phyloP scores from a whole-genome alignment of 2,797 vertebrate species.

The Cichlasoma orientale region DNA sequence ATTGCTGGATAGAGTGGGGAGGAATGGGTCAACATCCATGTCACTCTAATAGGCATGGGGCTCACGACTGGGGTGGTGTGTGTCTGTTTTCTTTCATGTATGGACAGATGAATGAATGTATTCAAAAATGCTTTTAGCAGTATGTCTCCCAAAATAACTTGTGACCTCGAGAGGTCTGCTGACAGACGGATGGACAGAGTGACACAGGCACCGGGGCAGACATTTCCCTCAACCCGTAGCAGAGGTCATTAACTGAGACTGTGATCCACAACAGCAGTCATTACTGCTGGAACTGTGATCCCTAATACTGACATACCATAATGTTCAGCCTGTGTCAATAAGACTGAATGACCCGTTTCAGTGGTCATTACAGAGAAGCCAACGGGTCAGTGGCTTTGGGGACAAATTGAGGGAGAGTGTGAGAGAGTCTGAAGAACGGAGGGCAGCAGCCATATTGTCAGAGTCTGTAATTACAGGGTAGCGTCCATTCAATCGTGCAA shows the following conservation, averaged over 20 bases:
- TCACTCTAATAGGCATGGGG: constrained; percentile 53
- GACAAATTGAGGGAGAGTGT: constrained; percentile 32
- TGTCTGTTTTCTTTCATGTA: constrained; percentile 52
- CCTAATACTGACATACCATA: constrained; percentile 51
- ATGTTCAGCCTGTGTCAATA: constrained; percentile 61
- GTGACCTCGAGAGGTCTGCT: constrained; percentile 44
- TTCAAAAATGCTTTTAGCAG: constrained; percentile 47
- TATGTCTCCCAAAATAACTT: constrained; percentile 27
- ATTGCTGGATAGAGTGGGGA: constrained; percentile 29
- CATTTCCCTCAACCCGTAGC: constrained; percentile 33
- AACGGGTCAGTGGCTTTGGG: constrained; percentile 63
- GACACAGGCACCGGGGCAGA: constrained; percentile 37
- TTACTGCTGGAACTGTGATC: constrained; percentile 61
- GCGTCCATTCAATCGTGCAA: constrained; percentile 54
- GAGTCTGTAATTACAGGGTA: constrained; percentile 67
- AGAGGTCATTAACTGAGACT: constrained; percentile 68
- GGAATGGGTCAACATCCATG: constrained; percentile 50
- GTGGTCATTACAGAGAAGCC: constrained; percentile 64
- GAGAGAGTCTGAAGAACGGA: constrained; percentile 37
- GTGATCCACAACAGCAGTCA: constrained; percentile 70
- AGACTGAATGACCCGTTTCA: constrained; percentile 69
- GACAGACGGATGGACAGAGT: constrained; percentile 56
- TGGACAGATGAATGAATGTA: constrained; percentile 46
- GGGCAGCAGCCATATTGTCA: constrained; percentile 70
- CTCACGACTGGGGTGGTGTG: constrained; percentile 9